Base-by-base conservation (phyloP, 2,797 vertebrate genomes). In the Sylvilagus floridanus region DNA sequence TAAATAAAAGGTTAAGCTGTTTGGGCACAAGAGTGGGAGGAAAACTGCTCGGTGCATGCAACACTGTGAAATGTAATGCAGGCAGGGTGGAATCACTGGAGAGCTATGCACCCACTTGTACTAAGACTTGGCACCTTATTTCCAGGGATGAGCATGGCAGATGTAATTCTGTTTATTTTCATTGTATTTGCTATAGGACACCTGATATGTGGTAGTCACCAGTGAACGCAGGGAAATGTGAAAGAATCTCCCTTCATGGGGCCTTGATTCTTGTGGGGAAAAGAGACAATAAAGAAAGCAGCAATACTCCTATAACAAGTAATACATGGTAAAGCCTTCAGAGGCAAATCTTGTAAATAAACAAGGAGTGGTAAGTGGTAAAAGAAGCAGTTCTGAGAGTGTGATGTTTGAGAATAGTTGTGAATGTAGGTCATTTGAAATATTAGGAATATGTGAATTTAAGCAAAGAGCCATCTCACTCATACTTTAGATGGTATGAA, bases 1-100 rank as follows among this genome's bases (percentile, higher is more conserved):
- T 96, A 96, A 96, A 96, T 96, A 91, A 96, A 97, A 97, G 94
- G 95, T 96, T 96, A 97, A 97, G 86, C 90, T 96, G 66, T 86
- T 96, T 94, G 16, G 60, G 82, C 69, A 94, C 86, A 86, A 57
- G 96, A 94, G 86, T 79, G 77, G 88, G 75, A 95, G 78, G 90
- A 68, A 92, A 85, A 84, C 75, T 63, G 62, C 63, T 82, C 12
- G 26, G 35, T 77, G 81, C 77, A 28, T 79, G 69, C 10, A 96
- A 47, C 71, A 92, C 52, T 42, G 71, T 96, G 78, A 88, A 75
- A 69, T 83, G 30, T 52, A 93, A 91, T 73, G 4, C 50, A 79
- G 50, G 57, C 65, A 92, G 75, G 76, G 73, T 83, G 78, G 77
- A 83, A 79, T 93, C 78, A 82, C 92, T 88, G 85, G 92, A 92